phyloP scores from a whole-genome alignment of 2,888 invertebrate genomes.

The Doris montereyensis region DNA sequence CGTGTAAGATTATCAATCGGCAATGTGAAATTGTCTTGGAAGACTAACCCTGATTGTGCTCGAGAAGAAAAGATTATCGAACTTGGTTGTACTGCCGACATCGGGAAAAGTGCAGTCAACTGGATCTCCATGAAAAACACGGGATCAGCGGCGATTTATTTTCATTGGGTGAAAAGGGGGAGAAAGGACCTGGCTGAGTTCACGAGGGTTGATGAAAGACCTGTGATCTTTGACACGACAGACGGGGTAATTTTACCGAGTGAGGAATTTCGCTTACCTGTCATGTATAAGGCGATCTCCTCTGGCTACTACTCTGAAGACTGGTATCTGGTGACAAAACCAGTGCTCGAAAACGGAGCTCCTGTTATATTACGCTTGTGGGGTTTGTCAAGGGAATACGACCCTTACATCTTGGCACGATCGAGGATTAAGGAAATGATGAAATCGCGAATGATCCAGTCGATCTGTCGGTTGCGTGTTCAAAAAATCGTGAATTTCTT shows the following conservation, averaged over 20 bases:
- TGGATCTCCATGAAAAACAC: conserved; percentile 30
- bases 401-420: not conserved
- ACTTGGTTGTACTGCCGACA: conserved; percentile 23
- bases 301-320: conserved; percentile 30
- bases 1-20: conserved; percentile 23
- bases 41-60: not conserved
- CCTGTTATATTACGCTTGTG: conserved; percentile 34
- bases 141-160: conserved; percentile 30
- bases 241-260: conserved; percentile 30
- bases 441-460: not conserved
- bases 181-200: not conserved
- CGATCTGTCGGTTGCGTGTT: conserved; percentile 8
- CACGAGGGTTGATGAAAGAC: not conserved
- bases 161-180: conserved; percentile 8
- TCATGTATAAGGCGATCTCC: conserved; percentile 23
- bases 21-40: conserved; percentile 15
- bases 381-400: conserved; percentile 34
- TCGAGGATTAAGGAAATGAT: conserved; percentile 8
- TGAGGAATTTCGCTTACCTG: conserved; percentile 26
- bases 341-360: conserved; percentile 34
- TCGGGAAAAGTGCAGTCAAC: conserved; percentile 2
- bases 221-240: conserved; percentile 24
- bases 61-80: conserved; percentile 18
- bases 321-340: conserved; percentile 31
- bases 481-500: conserved; percentile 22